Percentiles rank a stretch among this genome's conserved stretches.
These are phyloP conservation scores for Brachypteracias leptosomus DNA, from an alignment of 2,113 vertebrate species.

Conservation along the genomic window DNA sequence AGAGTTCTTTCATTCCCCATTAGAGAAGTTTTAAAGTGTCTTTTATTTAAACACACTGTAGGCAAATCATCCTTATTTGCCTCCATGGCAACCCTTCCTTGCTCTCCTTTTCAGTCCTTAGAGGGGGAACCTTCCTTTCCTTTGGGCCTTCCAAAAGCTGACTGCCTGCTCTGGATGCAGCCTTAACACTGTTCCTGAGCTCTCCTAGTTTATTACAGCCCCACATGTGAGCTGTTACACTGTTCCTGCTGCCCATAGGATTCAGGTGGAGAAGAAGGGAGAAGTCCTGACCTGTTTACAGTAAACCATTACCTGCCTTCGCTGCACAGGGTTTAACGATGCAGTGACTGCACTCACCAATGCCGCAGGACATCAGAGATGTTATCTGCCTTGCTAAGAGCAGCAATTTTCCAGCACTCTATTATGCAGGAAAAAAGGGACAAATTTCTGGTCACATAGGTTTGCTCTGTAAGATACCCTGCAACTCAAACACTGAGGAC, in stretches of 20 bases:
- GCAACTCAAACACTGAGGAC: background rate
- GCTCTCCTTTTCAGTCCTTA: background rate
- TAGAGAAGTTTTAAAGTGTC: background rate
- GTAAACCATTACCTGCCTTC: background rate
- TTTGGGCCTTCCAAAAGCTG: background rate
- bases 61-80: background rate
- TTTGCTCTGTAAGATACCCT: background rate
- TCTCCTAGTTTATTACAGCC: background rate
- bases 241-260: background rate
- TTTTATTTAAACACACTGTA: background rate
- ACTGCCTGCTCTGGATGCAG: background rate
- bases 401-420: background rate
- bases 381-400: background rate
- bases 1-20: background rate
- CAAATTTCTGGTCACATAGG: background rate
- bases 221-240: background rate
- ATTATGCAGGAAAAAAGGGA: background rate
- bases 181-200: background rate
- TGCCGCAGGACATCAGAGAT: background rate
- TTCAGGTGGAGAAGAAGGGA: background rate
- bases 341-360: background rate
- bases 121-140: background rate
- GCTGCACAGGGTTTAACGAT: rapidly evolving
- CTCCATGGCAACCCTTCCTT: background rate
- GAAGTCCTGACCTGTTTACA: background rate